Evolutionary conservation across 2,888 invertebrate species (phyloP), one percentile per base, ranked within the genome.

Genomic region (Netelia melanura): DNA sequence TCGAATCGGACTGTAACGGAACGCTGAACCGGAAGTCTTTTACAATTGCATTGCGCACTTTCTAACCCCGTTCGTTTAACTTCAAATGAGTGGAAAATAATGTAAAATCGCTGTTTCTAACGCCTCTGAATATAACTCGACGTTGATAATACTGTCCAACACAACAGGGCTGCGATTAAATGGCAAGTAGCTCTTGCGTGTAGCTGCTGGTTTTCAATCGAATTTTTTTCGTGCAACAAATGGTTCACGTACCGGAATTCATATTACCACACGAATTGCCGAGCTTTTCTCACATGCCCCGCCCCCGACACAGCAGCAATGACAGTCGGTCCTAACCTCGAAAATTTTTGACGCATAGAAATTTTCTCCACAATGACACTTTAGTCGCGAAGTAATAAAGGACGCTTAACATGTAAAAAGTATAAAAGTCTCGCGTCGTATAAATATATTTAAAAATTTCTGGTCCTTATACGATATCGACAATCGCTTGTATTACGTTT

Each of bases 301-400:
- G 58, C 54, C 71, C 70, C 11, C 25, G 30, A 56, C 21, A 17
- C 23, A 9, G 56, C 25, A 52, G 79, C 79, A 72, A 79, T 83
- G 82, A 85, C 83, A 76, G 85, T 76, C 75, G 79, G 17, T 75
- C 85, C 77, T 87, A 87, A 86, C 86, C 87, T 83, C 81, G 23
- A 64, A 82, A 81, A 84, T 67, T 82, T 85, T 87, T 86, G 86
- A 87, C 87, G 78, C 86, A 84, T 54, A 76, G 81, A 68, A 79
- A 65, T 72, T 74, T 17, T 68, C 79, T 54, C 83, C 71, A 83
- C 78, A 85, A 87, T 87, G 87, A 86, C 87, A 84, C 67, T 87
- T 30, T 67, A 85, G 72, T 82, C 56, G 38, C 38, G 70, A 75
- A 83, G 71, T 78, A 86, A 71, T 58, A 83, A 79, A 38, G 74